Percentiles rank a stretch among this genome's conserved stretches.
These are phyloP conservation scores for Nephotettix cincticeps DNA, from an alignment of 1,140 invertebrate species.

Conservation along the genomic window DNA sequence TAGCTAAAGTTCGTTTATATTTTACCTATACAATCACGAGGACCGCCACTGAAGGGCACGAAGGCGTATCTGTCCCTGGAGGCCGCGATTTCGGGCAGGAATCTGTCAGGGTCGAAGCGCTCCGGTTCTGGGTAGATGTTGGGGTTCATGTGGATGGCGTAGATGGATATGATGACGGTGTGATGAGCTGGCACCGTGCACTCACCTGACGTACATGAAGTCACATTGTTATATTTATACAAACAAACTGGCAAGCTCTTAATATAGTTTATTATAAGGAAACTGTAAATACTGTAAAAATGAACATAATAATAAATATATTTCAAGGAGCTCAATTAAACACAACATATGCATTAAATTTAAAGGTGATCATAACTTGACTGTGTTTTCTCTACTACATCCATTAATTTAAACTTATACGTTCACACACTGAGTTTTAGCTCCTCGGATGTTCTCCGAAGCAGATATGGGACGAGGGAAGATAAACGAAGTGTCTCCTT, in stretches of 20 bases:
- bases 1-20: too few species aligned
- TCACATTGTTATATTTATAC: too few species aligned
- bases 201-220: too few species aligned
- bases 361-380: too few species aligned
- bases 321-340: too few species aligned
- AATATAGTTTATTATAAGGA: too few species aligned
- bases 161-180: conserved; percentile 51
- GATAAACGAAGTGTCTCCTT: conserved; percentile 36
- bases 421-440: conserved; percentile 44
- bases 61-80: conserved; percentile 57
- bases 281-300: too few species aligned
- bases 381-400: too few species aligned
- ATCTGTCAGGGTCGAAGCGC: conserved; percentile 73
- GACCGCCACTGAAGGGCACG: conserved; percentile 72
- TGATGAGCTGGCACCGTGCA: conserved; percentile 48
- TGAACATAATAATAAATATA: too few species aligned
- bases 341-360: too few species aligned
- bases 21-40: conserved; percentile 71
- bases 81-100: conserved; percentile 55
- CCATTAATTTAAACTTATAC: too few species aligned
- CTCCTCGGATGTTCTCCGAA: conserved; percentile 55
- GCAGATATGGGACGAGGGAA: conserved; percentile 62
- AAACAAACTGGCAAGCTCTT: too few species aligned
- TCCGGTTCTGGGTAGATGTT: conserved; percentile 71
- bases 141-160: conserved; percentile 64